Percentiles rank a stretch among this genome's conserved stretches.
Evolutionary conservation across 2,888 invertebrate genomes (phyloP).

Genomic region (Caenorhabditis wallacei): DNA sequence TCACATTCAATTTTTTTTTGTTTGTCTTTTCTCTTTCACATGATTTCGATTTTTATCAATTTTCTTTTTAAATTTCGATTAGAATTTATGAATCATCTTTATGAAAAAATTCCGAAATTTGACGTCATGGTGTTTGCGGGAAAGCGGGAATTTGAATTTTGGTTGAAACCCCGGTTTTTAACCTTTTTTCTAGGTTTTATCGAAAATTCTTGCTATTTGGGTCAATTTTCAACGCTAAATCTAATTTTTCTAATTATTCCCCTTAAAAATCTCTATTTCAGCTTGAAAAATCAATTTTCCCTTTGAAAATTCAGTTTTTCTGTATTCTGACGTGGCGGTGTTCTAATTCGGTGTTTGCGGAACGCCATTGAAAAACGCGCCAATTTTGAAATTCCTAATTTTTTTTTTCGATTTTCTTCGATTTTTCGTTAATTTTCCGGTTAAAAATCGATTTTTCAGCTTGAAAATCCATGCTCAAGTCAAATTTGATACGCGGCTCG

Average conservation of each 20-base stretch:
- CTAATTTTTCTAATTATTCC: neutral
- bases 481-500: slow-evolving; percentile 19
- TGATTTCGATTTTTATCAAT: slow-evolving; percentile 27
- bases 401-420: slow-evolving; percentile 4
- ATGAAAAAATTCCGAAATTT: too few species aligned
- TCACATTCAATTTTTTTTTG: neutral
- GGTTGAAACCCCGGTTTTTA: too few species aligned
- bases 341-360: neutral
- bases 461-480: slow-evolving; percentile 39
- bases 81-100: slow-evolving; percentile 7
- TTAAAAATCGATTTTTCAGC: slow-evolving; percentile 13
- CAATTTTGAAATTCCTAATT: neutral
- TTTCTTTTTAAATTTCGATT: neutral
- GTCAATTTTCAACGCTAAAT: too few species aligned
- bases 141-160: too few species aligned
- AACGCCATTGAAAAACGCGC: too few species aligned
- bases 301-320: neutral
- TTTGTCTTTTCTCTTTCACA: neutral
- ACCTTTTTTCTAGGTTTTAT: neutral
- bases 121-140: too few species aligned
- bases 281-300: neutral
- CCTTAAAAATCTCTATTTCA: neutral
- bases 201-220: neutral
- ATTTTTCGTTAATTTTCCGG: neutral
- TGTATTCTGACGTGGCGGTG: neutral